Percentiles rank a stretch among this genome's conserved stretches.
phyloP scores from a whole-genome alignment of 2,888 invertebrate species.

The Exephanes ischioxanthus region DNA sequence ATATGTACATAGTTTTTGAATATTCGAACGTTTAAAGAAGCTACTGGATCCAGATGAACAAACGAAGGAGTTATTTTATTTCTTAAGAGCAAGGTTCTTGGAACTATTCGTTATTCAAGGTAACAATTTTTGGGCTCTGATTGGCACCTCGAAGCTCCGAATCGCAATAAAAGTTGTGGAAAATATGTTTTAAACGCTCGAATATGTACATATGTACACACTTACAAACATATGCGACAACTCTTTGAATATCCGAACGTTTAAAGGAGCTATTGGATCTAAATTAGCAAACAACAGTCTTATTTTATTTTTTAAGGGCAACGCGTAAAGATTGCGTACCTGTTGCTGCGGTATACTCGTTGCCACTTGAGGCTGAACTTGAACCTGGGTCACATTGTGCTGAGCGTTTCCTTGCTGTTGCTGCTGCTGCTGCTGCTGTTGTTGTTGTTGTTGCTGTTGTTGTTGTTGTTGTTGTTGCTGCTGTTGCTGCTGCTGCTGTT shows the following conservation, averaged over 20 bases:
- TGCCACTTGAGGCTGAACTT: conserved; percentile 84
- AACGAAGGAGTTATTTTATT: too few species aligned
- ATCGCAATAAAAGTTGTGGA: too few species aligned
- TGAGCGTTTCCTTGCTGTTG: conserved; percentile 79
- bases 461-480: conserved; percentile 79
- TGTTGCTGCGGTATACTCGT: conserved; percentile 85
- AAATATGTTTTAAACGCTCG: too few species aligned
- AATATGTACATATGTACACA: too few species aligned
- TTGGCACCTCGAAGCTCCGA: too few species aligned
- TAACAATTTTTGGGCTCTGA: too few species aligned
- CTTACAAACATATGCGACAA: too few species aligned
- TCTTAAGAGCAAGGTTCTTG: too few species aligned
- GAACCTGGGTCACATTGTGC: conserved; percentile 82
- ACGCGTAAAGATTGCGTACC: conserved; percentile 72
- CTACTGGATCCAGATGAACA: too few species aligned
- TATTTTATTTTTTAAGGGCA: background rate
- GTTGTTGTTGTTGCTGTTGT: conserved; percentile 70
- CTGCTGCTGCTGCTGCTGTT: conserved; percentile 74
- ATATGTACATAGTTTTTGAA: too few species aligned
- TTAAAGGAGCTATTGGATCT: background rate
- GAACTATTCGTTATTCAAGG: too few species aligned
- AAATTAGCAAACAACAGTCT: background rate
- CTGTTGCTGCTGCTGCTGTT: conserved; percentile 67
- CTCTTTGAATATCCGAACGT: background rate
- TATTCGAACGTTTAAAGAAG: too few species aligned